These are phyloP conservation scores for Syrrhaptes paradoxus DNA, from an alignment of 2,113 vertebrate genomes.

Conservation along the genomic window DNA sequence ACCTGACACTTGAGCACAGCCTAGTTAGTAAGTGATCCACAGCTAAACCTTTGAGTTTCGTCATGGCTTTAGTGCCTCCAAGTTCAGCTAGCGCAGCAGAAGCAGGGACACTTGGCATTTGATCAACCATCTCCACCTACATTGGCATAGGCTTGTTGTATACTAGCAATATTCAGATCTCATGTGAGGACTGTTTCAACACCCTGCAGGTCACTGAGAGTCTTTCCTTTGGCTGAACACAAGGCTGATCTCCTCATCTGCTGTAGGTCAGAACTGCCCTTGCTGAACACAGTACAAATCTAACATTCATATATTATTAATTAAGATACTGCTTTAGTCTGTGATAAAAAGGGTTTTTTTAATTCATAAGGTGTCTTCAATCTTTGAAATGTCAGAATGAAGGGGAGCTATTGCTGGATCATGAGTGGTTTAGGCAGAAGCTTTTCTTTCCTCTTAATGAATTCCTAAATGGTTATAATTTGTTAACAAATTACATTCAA, in stretches of 20 bases:
- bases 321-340: background rate
- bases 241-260: background rate
- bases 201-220: background rate
- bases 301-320: background rate
- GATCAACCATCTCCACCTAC: background rate
- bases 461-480: background rate
- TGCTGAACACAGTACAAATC: background rate
- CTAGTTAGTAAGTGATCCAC: background rate
- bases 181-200: background rate
- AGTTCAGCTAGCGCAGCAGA: background rate
- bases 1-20: background rate
- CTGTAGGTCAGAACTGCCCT: background rate
- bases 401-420: background rate
- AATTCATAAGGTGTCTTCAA: background rate
- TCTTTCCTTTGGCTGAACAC: slow-evolving; percentile 7
- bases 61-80: background rate
- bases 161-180: background rate
- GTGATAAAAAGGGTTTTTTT: background rate
- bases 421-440: background rate
- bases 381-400: background rate
- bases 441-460: background rate
- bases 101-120: slow-evolving; percentile 9
- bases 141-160: background rate
- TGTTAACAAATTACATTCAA: background rate
- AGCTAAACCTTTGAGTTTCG: background rate